A percentile compares a stretch with the other conserved stretches of the same genome.
phyloP scores from a whole-genome alignment of 2,888 invertebrate genomes.

The Drosophila nr. medialis region DNA sequence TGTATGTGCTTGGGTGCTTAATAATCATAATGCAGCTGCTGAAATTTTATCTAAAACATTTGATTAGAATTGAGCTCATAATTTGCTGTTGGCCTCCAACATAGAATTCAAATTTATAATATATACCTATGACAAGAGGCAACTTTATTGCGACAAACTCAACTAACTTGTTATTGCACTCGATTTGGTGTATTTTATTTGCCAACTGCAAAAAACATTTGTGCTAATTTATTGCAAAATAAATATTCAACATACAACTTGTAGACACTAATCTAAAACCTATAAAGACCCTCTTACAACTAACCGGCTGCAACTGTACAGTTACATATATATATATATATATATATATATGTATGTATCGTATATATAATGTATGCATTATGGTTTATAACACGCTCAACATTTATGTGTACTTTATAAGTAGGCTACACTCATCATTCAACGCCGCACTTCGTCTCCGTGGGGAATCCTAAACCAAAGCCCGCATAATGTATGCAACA shows the following conservation, averaged over 20 bases:
- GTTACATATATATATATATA: slow-evolving; percentile 26
- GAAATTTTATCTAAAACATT: slow-evolving; percentile 31
- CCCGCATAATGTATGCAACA: slow-evolving; percentile 56
- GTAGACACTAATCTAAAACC: slow-evolving; percentile 39
- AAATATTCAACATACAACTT: slow-evolving; percentile 43
- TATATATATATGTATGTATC: slow-evolving; percentile 20
- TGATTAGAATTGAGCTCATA: slow-evolving; percentile 15
- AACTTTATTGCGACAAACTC: slow-evolving; percentile 17
- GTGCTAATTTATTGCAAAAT: slow-evolving; percentile 30
- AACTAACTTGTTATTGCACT: slow-evolving; percentile 50
- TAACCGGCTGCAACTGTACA: slow-evolving; percentile 36
- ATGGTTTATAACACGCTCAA: slow-evolving; percentile 46
- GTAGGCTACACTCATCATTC: slow-evolving; percentile 22
- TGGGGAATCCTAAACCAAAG: slow-evolving; percentile 29
- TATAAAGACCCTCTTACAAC: slow-evolving; percentile 45
- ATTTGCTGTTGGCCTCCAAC: neutral
- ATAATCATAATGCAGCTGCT: slow-evolving; percentile 13
- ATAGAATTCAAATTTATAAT: slow-evolving; percentile 3
- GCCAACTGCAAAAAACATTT: slow-evolving; percentile 40
- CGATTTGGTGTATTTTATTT: neutral
- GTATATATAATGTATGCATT: slow-evolving; percentile 23
- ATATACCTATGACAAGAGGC: slow-evolving; percentile 1
- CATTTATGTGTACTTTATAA: slow-evolving; percentile 49
- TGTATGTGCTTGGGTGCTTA: slow-evolving; percentile 1
- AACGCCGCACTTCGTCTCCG: neutral